These are phyloP conservation scores for Channallabes apus DNA, from an alignment of 2,797 vertebrate species.

Conservation along the genomic window DNA sequence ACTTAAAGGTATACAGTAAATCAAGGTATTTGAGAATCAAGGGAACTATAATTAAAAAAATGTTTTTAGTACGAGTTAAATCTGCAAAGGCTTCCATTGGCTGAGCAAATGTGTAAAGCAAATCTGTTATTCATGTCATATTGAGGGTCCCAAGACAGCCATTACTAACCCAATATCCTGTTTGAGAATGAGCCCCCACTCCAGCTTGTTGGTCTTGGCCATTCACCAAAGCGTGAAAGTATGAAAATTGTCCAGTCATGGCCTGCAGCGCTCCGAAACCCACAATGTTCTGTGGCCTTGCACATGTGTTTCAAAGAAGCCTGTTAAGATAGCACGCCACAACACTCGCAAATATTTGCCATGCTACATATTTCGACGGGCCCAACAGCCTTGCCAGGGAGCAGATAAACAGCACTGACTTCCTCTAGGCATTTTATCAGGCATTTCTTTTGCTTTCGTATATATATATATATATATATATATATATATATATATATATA, in stretches of 20 bases:
- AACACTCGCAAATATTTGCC: constrained; percentile 57
- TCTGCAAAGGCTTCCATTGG: constrained; percentile 52
- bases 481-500: too few relatives aligned
- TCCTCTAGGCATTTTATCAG: constrained; percentile 75
- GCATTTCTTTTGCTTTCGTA: constrained; percentile 44
- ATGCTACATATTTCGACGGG: constrained; percentile 61
- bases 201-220: constrained; percentile 76
- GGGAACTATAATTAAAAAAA: constrained; percentile 32
- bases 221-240: constrained; percentile 72
- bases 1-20: not conserved
- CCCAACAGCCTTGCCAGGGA: constrained; percentile 60
- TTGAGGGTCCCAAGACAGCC: constrained; percentile 71
- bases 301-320: constrained; percentile 60
- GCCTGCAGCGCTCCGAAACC: constrained; percentile 69
- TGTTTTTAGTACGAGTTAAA: constrained; percentile 50
- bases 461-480: too few relatives aligned
- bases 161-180: constrained; percentile 80
- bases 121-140: constrained; percentile 68
- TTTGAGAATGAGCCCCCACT: constrained; percentile 73
- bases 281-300: constrained; percentile 67
- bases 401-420: constrained; percentile 74
- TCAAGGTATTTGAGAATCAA: constrained; percentile 21
- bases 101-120: constrained; percentile 61
- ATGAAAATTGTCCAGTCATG: constrained; percentile 78
- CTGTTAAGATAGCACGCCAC: constrained; percentile 52